These are phyloP conservation scores for Coregonus ussuriensis DNA, from an alignment of 2,797 vertebrate genomes.

Conservation along the genomic window DNA sequence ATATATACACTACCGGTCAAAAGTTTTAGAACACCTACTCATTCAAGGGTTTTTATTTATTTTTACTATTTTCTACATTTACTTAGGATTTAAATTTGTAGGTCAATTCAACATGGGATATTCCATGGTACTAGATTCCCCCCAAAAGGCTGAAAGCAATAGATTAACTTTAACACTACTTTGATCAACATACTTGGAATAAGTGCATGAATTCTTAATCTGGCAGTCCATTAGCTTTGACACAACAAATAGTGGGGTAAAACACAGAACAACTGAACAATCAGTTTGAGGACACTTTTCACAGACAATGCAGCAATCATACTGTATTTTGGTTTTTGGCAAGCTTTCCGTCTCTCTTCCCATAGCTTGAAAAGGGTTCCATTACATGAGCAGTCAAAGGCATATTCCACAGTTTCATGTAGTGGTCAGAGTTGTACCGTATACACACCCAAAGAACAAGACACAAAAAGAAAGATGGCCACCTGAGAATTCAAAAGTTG, in stretches of 20 bases:
- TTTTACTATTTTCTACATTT: too few species aligned
- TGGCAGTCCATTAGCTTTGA: slow-evolving; percentile 70
- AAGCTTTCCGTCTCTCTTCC: slow-evolving; percentile 18
- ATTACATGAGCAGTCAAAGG: slow-evolving; percentile 62
- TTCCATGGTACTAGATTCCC: slow-evolving; percentile 58
- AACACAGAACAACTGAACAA: slow-evolving; percentile 25
- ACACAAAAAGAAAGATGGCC: slow-evolving; percentile 28
- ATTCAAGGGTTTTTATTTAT: too few species aligned
- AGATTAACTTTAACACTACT: slow-evolving; percentile 37
- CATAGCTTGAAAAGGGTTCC: slow-evolving; percentile 28
- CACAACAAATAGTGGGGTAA: slow-evolving; percentile 39
- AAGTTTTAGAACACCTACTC: too few species aligned
- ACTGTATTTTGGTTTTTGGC: slow-evolving; percentile 17
- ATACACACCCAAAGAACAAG: slow-evolving; percentile 12
- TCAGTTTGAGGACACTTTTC: slow-evolving; percentile 7
- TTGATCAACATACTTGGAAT: slow-evolving; percentile 61
- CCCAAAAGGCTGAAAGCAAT: slow-evolving; percentile 48
- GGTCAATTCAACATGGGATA: slow-evolving; percentile 59
- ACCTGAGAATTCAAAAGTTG: slow-evolving; percentile 54
- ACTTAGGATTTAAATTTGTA: slow-evolving; percentile 45
- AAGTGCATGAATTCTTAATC: slow-evolving; percentile 62
- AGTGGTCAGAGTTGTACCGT: slow-evolving; percentile 64
- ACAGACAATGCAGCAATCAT: slow-evolving; percentile 13
- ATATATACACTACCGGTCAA: too few species aligned
- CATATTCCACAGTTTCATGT: slow-evolving; percentile 56